Evolutionary conservation across 2,888 invertebrate genomes (phyloP).

Genomic region (Diarsia brunnea): DNA sequence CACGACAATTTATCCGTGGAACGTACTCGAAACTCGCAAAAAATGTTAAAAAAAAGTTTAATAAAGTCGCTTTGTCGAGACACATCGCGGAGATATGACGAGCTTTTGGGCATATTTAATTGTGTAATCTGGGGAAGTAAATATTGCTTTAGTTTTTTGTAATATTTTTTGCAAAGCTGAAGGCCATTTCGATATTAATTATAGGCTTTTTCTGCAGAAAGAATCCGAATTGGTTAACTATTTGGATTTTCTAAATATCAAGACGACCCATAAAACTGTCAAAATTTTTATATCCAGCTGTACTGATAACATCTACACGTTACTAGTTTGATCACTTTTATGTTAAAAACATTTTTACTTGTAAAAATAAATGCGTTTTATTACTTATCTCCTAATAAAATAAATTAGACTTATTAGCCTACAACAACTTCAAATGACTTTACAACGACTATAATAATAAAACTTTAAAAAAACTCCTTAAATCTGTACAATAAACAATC

Average conservation of each 20-base stretch:
- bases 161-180: conserved; percentile 3
- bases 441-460: conserved; percentile 31
- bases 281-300: not conserved
- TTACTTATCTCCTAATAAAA: conserved; percentile 26
- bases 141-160: conserved; percentile 54
- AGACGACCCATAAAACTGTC: conserved; percentile 18
- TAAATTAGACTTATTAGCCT: conserved; percentile 10
- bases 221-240: not conserved
- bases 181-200: not conserved
- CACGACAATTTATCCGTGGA: conserved; percentile 83
- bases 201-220: not conserved
- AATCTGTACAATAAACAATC: conserved; percentile 20
- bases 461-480: conserved; percentile 9
- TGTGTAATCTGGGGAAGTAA: conserved; percentile 50
- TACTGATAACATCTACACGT: conserved; percentile 23
- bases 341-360: conserved; percentile 4
- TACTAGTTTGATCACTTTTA: conserved; percentile 12
- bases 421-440: conserved; percentile 30
- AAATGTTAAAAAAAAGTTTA: conserved; percentile 85
- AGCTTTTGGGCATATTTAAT: conserved; percentile 58
- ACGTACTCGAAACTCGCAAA: conserved; percentile 77
- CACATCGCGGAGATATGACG: conserved; percentile 62
- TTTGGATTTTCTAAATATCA: not conserved
- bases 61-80: conserved; percentile 77
- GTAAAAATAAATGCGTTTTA: conserved; percentile 13